A percentile compares a stretch with the other conserved stretches of the same genome.
Evolutionary conservation across 2,113 vertebrate genomes (phyloP).

Genomic region (Boleophthalmus pectinirostris): DNA sequence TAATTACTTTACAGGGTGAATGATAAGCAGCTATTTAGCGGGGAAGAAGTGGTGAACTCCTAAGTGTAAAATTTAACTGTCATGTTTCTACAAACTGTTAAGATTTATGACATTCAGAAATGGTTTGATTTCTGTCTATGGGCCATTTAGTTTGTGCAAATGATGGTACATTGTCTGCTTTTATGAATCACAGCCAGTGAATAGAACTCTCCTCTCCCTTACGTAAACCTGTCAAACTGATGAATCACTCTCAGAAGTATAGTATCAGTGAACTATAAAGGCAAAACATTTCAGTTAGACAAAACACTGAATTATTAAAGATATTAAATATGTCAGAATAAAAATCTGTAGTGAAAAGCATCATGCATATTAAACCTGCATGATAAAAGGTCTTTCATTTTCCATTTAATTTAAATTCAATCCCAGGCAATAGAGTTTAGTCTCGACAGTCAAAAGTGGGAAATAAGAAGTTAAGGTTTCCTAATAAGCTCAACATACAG

Average conservation of each 20-base stretch:
- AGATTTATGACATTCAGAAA: slow-evolving; percentile 75
- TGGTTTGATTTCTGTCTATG: slow-evolving; percentile 55
- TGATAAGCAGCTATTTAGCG: slow-evolving; percentile 66
- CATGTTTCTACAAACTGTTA: slow-evolving; percentile 27
- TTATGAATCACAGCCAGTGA: slow-evolving; percentile 52
- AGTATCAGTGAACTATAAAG: slow-evolving; percentile 20
- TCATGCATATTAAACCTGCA: neutral
- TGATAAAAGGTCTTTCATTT: neutral
- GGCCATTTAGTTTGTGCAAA: slow-evolving; percentile 67
- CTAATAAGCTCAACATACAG: neutral
- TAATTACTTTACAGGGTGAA: slow-evolving; percentile 69
- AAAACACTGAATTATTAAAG: neutral
- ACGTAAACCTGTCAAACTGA: slow-evolving; percentile 66
- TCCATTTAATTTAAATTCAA: neutral
- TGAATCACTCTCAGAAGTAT: slow-evolving; percentile 53
- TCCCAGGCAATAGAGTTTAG: neutral
- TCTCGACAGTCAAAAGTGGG: neutral
- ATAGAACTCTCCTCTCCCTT: slow-evolving; percentile 34
- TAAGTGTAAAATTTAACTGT: slow-evolving; percentile 66
- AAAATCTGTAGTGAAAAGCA: neutral
- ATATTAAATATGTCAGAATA: neutral
- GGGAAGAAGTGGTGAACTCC: slow-evolving; percentile 36
- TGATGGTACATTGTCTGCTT: slow-evolving; percentile 52
- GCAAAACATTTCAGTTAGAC: neutral
- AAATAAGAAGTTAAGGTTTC: neutral